Evolutionary conservation across 2,797 vertebrate genomes (phyloP), one percentile per base, ranked within the genome.

Genomic region (Lacerta bilineata): DNA sequence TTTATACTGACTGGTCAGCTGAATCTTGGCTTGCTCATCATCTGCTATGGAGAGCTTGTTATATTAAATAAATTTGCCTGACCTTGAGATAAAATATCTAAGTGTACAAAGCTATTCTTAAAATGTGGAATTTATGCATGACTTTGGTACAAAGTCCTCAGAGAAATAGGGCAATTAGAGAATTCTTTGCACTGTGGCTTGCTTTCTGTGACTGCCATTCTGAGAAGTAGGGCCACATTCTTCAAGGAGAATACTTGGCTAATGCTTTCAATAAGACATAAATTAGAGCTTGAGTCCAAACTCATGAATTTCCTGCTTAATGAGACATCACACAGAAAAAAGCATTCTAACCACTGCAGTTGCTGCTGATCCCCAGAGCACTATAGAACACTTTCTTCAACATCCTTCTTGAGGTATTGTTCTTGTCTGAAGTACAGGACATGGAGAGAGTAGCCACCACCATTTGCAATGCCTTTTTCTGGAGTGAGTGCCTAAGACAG

Each of bases 51-150:
- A 39, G 36, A 43, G 69, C 82, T 66, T 36, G 50, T 87, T 87
- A n/a, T 75, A 23, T 69, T 91, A 87, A 87, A 91, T 91, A 87
- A 86, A 91, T 82, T 39, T 18, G 23, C 36, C 83, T 92, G 90
- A 88, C 88, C 80, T 93, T 92, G 75, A 87, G 46, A 76, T 90
- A 89, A 84, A 88, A 84, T 15, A 33, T 83, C 20, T 69, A 64
- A 43, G 72, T 25, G 13, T 77, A 87, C 15, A 79, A 25, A 80
- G 6, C 59, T 55, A 41, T 74, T 82, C 36, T 64, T 83, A 68
- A 83, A 66, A 81, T 86, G 33, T 23, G 27, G 74, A 20, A 9
- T 72, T 72, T 78, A 61, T n/a, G n/a, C 23, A 13, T 9, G 39
- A 68, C 50, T 72, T 43, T 11, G 55, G 41, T 18, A 39, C 27